Conservation (phyloP, 53 echinoderm and acorn worm genomes). For the Temnopleurus reevesii region DNA sequence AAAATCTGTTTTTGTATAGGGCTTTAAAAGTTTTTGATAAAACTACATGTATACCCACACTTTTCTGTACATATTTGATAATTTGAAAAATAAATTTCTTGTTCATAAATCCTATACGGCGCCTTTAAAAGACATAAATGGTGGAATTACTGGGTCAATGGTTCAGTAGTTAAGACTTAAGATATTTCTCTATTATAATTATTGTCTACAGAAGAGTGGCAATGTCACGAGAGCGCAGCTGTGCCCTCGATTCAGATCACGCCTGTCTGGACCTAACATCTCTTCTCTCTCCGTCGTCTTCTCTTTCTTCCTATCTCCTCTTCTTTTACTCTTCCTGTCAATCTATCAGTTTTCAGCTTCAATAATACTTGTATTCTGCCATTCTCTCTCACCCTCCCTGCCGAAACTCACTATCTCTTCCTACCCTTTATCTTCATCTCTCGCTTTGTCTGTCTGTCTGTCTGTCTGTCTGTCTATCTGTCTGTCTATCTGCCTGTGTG, state of each 20-base stretch:
- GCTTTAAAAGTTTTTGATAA: too few species aligned
- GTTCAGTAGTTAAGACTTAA: conserved; percentile 14
- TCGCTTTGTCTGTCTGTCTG: neutral
- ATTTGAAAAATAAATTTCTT: too few species aligned
- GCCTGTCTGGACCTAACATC: neutral
- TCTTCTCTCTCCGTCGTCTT: neutral
- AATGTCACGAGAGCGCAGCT: neutral
- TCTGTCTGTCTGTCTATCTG: too few species aligned
- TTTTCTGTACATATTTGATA: too few species aligned
- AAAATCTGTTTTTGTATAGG: too few species aligned
- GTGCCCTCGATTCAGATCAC: neutral
- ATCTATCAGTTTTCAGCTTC: neutral
- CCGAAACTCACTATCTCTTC: neutral
- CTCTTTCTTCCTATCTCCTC: neutral
- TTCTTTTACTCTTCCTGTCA: neutral
- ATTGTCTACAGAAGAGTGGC: neutral
- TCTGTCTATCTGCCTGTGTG: too few species aligned
- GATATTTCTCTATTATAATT: conserved; percentile 7
- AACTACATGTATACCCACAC: too few species aligned
- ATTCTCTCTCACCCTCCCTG: neutral
- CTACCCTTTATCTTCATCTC: neutral
- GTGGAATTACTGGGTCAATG: conserved; percentile 17
- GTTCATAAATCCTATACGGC: too few species aligned
- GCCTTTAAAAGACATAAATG: neutral
- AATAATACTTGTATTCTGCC: neutral